phyloP scores from a whole-genome alignment of 2,888 invertebrate species.

The Cataglyphis livida region DNA sequence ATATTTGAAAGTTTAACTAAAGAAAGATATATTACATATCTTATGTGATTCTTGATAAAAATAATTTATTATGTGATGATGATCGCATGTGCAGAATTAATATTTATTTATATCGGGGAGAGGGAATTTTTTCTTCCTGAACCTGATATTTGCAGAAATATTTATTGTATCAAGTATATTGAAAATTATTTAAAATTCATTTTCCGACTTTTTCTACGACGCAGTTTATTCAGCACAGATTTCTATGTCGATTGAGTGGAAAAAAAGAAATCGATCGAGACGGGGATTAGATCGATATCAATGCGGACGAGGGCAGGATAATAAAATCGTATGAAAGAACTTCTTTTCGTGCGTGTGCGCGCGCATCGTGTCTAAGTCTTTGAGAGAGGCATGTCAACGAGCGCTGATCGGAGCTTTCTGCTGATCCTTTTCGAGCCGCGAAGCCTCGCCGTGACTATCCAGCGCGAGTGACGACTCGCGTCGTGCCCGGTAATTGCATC shows the following conservation, averaged over 20 bases:
- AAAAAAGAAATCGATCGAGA: neutral
- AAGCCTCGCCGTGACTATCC: conserved; percentile 50
- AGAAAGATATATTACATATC: neutral
- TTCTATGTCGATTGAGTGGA: neutral
- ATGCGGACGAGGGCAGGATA: neutral
- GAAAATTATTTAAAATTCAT: neutral
- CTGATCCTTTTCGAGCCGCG: conserved; percentile 51
- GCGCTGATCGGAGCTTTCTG: conserved; percentile 53
- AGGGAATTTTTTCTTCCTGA: too few relatives aligned
- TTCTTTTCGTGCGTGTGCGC: neutral
- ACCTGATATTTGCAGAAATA: too few relatives aligned
- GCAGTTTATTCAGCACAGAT: neutral
- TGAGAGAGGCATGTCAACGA: conserved; percentile 52
- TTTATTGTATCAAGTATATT: too few relatives aligned
- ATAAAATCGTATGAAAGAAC: conserved; percentile 16
- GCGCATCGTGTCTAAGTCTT: conserved; percentile 30
- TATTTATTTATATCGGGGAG: too few relatives aligned
- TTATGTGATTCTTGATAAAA: neutral
- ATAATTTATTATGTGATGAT: neutral
- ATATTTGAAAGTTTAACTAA: neutral
- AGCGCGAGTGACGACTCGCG: conserved; percentile 51
- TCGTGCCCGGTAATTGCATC: conserved; percentile 73
- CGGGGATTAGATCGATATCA: conserved; percentile 23
- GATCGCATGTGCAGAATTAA: neutral
- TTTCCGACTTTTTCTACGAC: neutral